Conservation (phyloP, 2,797 vertebrate genomes). For the Anomalospiza imberbis region DNA sequence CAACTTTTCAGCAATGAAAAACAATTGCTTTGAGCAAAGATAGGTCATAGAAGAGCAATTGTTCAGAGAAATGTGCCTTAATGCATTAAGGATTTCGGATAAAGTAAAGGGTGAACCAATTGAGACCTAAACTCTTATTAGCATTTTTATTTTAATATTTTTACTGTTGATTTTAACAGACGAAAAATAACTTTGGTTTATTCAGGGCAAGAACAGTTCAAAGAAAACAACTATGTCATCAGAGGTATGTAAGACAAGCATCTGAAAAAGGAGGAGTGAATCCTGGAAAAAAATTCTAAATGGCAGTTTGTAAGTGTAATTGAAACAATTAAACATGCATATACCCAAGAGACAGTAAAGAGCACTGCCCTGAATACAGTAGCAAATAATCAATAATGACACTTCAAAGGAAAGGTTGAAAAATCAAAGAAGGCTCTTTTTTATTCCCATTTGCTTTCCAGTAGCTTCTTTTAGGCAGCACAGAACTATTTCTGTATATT, state of each 20-base stretch:
- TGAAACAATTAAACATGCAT: not conserved
- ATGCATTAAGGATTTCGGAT: not conserved
- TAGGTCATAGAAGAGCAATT: not conserved
- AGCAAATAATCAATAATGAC: not conserved
- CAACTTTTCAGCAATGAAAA: not conserved
- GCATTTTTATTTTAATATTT: not conserved
- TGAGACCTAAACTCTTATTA: not conserved
- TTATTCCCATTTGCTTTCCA: not conserved
- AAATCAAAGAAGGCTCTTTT: fast-evolving
- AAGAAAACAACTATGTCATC: not conserved
- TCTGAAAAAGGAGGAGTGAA: not conserved
- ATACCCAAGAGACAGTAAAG: not conserved
- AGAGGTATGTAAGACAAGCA: not conserved
- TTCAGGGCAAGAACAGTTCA: not conserved
- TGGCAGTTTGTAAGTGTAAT: not conserved
- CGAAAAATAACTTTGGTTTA: not conserved
- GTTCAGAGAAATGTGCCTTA: not conserved
- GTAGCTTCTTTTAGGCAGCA: not conserved
- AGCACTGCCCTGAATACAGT: not conserved
- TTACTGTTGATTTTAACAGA: not conserved
- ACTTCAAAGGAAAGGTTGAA: not conserved
- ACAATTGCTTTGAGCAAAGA: not conserved
- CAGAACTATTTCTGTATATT: not conserved
- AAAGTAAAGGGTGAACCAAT: not conserved
- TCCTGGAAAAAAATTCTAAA: not conserved